Evolutionary conservation across 2,888 invertebrate genomes (phyloP), one percentile per base, ranked within the genome.

Genomic region (Smittia sp.): DNA sequence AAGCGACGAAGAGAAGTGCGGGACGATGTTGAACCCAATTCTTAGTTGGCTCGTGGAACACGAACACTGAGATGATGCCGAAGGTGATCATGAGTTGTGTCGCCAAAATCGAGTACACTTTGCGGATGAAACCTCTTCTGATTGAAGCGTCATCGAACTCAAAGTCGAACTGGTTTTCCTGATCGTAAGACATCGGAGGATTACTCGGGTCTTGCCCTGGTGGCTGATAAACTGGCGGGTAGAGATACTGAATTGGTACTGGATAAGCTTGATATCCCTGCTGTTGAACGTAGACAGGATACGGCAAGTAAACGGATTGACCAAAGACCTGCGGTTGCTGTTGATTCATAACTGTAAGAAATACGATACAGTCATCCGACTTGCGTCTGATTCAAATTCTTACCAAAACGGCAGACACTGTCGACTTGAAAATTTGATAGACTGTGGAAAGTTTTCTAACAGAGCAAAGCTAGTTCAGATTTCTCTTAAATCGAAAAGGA

Each of bases 1-100:
- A 83, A 1, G 90, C 88, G 1, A 90, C 81, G 87, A 87, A 89
- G 83, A 91, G 87, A 58, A 93, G 79, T 78, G 84, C 87, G 0
- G 82, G 78, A 78, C 92, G 86, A 0, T 52, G 1, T 0, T 66
- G 76, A 0, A 89, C 89, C 83, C 87, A 94, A 0, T 77, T 0
- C 77, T 85, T 84, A 0, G 92, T 90, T 0, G 82, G 82, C 7
- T 77, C 25, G 76, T 86, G 85, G 77, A 83, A 86, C 13, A 86
- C 78, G 77, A 90, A 89, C 72, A 88, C 78, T 1, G 85, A 81
- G 75, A 90, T 88, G 78, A 90, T 84, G 9, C 81, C 84, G 6
- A 87, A 78, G 0, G 90, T 88, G 41, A 90, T 83, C 1, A 84
- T 77, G 18, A 91, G 82, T 79, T 91, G 91, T 3, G 85, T 82